Conservation (phyloP, 2,113 vertebrate species). For the Mirounga angustirostris region DNA sequence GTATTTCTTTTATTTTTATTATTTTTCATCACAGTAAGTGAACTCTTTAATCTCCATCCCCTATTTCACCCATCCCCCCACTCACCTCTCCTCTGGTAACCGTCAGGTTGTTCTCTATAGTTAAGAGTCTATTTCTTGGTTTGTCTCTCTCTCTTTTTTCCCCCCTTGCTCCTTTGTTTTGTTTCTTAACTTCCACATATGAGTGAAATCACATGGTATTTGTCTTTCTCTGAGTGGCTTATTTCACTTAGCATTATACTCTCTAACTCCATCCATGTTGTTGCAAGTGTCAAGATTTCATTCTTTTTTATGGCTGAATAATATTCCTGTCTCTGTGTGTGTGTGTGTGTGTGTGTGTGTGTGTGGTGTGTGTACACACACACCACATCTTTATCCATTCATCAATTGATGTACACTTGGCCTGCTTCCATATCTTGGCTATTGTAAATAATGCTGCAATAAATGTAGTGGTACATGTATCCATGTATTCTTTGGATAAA, state of each 20-base stretch:
- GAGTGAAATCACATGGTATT: background rate
- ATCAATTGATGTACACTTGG: background rate
- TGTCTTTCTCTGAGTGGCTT: background rate
- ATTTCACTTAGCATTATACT: background rate
- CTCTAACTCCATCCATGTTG: background rate
- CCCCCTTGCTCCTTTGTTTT: background rate
- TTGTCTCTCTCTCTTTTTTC: background rate
- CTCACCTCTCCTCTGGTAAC: background rate
- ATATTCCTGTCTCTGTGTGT: no score
- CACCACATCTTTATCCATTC: background rate
- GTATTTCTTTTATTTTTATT: background rate
- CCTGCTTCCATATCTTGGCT: background rate
- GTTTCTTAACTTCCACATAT: background rate
- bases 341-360: no score
- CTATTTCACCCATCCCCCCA: background rate
- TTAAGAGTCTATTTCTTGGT: background rate
- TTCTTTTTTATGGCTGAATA: background rate
- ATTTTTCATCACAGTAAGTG: background rate
- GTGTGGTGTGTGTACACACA: no score
- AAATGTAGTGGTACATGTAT: background rate
- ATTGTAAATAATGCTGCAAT: background rate
- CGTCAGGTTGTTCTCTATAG: background rate
- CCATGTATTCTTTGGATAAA: background rate
- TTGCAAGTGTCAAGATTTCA: background rate
- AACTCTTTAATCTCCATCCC: background rate